A percentile compares a stretch with the other conserved stretches of the same genome.
Conservation (phyloP, 2,113 vertebrate genomes). For the Equus quagga region DNA sequence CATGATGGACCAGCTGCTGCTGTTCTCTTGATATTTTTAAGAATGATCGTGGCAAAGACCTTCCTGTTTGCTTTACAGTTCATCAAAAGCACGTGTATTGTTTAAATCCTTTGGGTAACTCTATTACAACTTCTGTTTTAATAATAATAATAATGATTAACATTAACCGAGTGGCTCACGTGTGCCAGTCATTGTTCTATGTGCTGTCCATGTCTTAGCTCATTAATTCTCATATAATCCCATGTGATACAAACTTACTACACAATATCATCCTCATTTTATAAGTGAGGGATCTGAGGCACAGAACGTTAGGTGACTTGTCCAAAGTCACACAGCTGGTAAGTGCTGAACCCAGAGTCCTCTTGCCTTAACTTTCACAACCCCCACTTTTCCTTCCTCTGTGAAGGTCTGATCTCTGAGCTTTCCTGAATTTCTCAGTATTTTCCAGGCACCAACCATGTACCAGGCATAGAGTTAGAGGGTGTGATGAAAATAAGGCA, state of each 20-base stretch:
- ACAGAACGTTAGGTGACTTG: not conserved
- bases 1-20: not conserved
- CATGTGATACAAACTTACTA: not conserved
- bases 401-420: not conserved
- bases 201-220: not conserved
- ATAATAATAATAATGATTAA: not conserved
- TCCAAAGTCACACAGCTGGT: not conserved
- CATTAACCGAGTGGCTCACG: not conserved
- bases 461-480: not conserved
- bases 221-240: not conserved
- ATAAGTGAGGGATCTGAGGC: not conserved
- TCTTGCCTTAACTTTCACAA: not conserved
- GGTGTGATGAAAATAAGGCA: not conserved
- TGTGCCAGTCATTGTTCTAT: not conserved
- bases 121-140: not conserved
- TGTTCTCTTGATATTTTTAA: not conserved
- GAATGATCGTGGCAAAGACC: not conserved
- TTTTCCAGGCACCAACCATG: not conserved
- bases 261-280: not conserved
- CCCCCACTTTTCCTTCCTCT: not conserved
- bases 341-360: not conserved
- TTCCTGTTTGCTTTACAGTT: not conserved
- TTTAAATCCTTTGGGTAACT: not conserved
- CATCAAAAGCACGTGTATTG: not conserved
- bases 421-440: not conserved